A percentile compares a stretch with the other conserved stretches of the same genome.
phyloP scores from a whole-genome alignment of 2,888 invertebrate species.

The Pachliopta kotzebuea region DNA sequence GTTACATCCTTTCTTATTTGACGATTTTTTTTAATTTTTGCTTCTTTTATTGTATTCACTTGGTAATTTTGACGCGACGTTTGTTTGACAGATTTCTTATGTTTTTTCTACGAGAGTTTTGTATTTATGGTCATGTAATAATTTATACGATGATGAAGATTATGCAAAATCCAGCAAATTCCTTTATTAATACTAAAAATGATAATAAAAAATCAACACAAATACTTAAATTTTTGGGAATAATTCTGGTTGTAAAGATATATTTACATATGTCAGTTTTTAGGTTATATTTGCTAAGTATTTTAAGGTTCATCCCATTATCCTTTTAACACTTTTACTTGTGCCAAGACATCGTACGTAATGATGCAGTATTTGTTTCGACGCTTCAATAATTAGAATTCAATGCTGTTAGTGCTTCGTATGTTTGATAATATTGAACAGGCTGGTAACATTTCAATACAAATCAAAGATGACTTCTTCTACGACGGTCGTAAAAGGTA shows the following conservation, averaged over 20 bases:
- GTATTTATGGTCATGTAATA: neutral
- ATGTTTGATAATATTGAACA: neutral
- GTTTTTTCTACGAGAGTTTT: slow-evolving; percentile 36
- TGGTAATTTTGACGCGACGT: slow-evolving; percentile 41
- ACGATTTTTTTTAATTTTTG: slow-evolving; percentile 35
- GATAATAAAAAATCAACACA: neutral
- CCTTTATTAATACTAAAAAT: no score
- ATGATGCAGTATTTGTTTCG: slow-evolving; percentile 2
- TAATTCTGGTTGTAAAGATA: no score
- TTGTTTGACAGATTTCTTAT: slow-evolving; percentile 40
- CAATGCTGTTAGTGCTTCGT: neutral
- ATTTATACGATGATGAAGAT: neutral
- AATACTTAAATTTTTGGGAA: neutral
- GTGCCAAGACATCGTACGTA: slow-evolving; percentile 1
- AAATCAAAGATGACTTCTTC: no score
- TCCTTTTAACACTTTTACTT: neutral
- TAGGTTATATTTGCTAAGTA: neutral
- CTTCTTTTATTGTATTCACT: slow-evolving; percentile 26
- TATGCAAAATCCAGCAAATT: no score
- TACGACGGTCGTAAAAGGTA: no score
- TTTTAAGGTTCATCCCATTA: neutral
- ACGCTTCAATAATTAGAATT: slow-evolving; percentile 1
- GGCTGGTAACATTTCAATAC: no score
- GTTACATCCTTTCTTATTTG: slow-evolving; percentile 30
- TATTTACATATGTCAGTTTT: no score